Percentiles rank a stretch among this genome's conserved stretches.
These are phyloP conservation scores for Copsychus sechellarum DNA, from an alignment of 2,113 vertebrate species.

Conservation along the genomic window DNA sequence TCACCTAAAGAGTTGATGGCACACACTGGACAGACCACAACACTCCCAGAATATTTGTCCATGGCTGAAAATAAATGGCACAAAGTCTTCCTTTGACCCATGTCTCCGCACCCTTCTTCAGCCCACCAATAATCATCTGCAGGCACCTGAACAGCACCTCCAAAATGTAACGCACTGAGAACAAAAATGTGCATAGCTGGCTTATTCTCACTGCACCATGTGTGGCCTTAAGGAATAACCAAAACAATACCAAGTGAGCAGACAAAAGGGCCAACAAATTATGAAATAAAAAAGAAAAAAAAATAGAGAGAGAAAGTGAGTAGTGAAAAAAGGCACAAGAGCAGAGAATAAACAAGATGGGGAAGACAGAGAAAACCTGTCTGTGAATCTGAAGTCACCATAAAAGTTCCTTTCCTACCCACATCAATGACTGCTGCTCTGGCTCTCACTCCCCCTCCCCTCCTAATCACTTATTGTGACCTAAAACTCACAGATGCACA, in stretches of 20 bases:
- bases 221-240: neutral
- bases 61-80: neutral
- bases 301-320: neutral
- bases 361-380: neutral
- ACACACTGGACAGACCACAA: neutral
- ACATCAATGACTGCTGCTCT: neutral
- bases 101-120: neutral
- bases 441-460: neutral
- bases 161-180: neutral
- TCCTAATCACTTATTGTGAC: neutral
- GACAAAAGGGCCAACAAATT: neutral
- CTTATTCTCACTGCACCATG: neutral
- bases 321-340: neutral
- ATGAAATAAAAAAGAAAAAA: neutral
- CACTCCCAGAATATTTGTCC: neutral
- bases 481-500: neutral
- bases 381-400: neutral
- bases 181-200: neutral
- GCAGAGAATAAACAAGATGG: neutral
- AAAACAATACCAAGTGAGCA: neutral
- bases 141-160: neutral
- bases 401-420: neutral
- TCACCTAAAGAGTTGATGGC: neutral
- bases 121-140: neutral
- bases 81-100: neutral